Percentiles rank a stretch among this genome's conserved stretches.
These are phyloP conservation scores for Coelopa frigida DNA, from an alignment of 1,140 invertebrate genomes.

Conservation along the genomic window DNA sequence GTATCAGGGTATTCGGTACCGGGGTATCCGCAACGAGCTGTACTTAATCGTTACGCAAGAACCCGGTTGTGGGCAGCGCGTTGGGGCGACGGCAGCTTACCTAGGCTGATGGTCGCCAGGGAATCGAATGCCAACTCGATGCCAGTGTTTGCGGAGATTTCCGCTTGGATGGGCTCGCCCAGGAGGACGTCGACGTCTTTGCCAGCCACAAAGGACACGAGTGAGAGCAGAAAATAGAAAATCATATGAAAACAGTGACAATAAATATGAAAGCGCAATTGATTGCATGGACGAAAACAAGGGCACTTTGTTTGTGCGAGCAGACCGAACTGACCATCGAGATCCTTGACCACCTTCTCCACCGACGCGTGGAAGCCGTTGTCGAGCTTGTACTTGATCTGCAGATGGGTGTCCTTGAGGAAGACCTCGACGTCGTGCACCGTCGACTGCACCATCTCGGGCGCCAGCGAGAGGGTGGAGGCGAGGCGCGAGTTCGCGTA, in stretches of 20 bases:
- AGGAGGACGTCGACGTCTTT: constrained; percentile 56
- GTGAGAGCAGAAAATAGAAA: not conserved
- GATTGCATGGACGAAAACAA: constrained; percentile 4
- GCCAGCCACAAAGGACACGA: not conserved
- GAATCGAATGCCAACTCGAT: constrained; percentile 52
- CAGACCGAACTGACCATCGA: constrained; percentile 51
- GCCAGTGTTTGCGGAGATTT: constrained; percentile 54
- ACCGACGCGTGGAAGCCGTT: constrained; percentile 53
- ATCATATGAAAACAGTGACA: constrained; percentile 1
- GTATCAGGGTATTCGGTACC: too few species aligned
- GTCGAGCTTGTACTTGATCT: constrained; percentile 54
- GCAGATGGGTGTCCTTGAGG: constrained; percentile 51
- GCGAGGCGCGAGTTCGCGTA: constrained; percentile 53
- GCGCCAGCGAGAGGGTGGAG: constrained; percentile 48
- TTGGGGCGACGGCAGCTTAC: too few species aligned
- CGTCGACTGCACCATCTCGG: constrained; percentile 49
- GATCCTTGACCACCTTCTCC: constrained; percentile 52
- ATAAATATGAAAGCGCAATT: constrained; percentile 4
- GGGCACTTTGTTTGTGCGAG: constrained; percentile 1
- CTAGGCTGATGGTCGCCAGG: constrained; percentile 50
- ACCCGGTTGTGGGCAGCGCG: too few species aligned
- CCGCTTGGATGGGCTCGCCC: constrained; percentile 54
- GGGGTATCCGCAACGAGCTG: too few species aligned
- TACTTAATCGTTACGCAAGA: too few species aligned
- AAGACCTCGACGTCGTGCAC: constrained; percentile 55